Evolutionary conservation across 2,113 vertebrate genomes (phyloP).

Genomic region (Oryzias javanicus): DNA sequence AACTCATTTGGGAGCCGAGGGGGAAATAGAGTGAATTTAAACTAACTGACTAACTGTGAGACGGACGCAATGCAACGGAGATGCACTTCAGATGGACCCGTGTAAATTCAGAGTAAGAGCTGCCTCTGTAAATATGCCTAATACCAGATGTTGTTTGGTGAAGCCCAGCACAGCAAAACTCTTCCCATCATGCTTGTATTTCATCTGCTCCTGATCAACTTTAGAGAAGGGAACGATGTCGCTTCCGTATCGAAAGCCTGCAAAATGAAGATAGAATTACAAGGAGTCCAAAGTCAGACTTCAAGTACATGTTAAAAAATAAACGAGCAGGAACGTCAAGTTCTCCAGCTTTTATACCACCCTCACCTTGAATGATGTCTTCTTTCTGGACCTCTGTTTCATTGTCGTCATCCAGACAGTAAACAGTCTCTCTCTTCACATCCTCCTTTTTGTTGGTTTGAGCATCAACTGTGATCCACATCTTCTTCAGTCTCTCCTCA

Average conservation of each 20-base stretch:
- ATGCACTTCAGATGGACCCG: too few relatives aligned
- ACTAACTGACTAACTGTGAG: too few relatives aligned
- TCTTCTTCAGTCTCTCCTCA: slow-evolving; percentile 85
- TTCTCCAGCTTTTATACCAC: not conserved
- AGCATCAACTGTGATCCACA: slow-evolving; percentile 87
- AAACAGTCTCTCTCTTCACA: slow-evolving; percentile 86
- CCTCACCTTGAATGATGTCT: slow-evolving; percentile 89
- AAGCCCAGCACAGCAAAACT: slow-evolving; percentile 94
- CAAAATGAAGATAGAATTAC: slow-evolving; percentile 20
- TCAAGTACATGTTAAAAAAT: not conserved
- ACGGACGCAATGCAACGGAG: too few relatives aligned
- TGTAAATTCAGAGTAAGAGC: not conserved
- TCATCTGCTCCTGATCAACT: slow-evolving; percentile 97
- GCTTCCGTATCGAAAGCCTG: slow-evolving; percentile 94
- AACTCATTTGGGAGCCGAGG: too few relatives aligned
- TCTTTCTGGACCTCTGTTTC: slow-evolving; percentile 91
- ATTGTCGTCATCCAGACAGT: slow-evolving; percentile 91
- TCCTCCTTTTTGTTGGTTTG: slow-evolving; percentile 83
- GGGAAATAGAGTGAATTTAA: too few relatives aligned
- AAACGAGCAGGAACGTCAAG: not conserved
- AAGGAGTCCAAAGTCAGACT: not conserved
- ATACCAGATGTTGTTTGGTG: slow-evolving; percentile 83
- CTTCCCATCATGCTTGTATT: slow-evolving; percentile 90
- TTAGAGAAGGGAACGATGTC: slow-evolving; percentile 97
- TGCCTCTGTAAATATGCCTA: not conserved